A percentile compares a stretch with the other conserved stretches of the same genome.
These are phyloP conservation scores for Papilio demoleus DNA, from an alignment of 2,888 invertebrate genomes.

Conservation along the genomic window DNA sequence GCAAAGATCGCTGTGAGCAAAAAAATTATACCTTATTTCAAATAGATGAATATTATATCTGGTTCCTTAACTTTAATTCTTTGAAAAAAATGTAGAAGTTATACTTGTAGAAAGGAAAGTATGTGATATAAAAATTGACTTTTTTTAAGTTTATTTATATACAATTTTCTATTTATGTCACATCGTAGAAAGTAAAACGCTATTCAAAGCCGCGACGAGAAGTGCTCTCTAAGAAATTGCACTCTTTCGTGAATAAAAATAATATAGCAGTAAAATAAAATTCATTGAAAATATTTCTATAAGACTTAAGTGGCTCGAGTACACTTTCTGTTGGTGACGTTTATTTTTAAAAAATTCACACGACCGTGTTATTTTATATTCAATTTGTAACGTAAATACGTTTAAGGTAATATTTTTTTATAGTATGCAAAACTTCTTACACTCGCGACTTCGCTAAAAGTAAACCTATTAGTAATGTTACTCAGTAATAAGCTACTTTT, in stretches of 20 bases:
- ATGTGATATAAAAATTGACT: too few relatives aligned
- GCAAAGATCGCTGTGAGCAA: too few relatives aligned
- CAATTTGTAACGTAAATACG: background rate
- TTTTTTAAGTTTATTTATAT: too few relatives aligned
- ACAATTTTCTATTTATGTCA: background rate
- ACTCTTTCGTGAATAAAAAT: constrained; percentile 14
- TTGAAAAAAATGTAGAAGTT: too few relatives aligned
- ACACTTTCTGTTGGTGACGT: constrained; percentile 1
- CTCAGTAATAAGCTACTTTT: too few relatives aligned
- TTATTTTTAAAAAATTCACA: constrained; percentile 10
- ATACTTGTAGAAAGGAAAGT: too few relatives aligned
- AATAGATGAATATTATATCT: too few relatives aligned
- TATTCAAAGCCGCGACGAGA: background rate
- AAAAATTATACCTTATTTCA: too few relatives aligned
- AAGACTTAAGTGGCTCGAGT: constrained; percentile 11
- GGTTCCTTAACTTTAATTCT: too few relatives aligned
- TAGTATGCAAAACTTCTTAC: background rate
- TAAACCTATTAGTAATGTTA: too few relatives aligned
- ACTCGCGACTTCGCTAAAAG: too few relatives aligned
- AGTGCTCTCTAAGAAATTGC: constrained; percentile 26
- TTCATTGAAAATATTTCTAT: constrained; percentile 10
- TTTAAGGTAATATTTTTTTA: background rate
- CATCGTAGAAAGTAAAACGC: constrained; percentile 17
- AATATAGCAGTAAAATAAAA: constrained; percentile 10
- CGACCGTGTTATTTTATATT: constrained; percentile 15